Base-by-base conservation (phyloP, 1,140 invertebrate species). In the Drosophila novamexicana region DNA sequence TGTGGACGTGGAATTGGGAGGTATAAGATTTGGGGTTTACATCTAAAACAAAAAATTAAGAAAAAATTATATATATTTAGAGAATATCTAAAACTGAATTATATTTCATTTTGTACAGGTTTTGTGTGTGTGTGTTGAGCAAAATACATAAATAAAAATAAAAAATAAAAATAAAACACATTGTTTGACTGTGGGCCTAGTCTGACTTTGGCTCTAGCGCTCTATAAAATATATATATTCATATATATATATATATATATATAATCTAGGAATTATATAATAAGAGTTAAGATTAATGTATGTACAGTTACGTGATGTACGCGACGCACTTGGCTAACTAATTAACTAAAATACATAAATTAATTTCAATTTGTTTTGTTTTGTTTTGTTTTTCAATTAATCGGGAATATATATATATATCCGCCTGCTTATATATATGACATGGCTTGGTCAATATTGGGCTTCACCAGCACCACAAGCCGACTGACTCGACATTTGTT, bases 371-470 rank as follows among this genome's bases (percentile, higher is more conserved):
- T 40, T 56, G 22, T 16, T 6, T 29, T 34, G 34, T 22, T 22
- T 22, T 18, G 45, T 59, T 74, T 73, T 70, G 52, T 52, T 47
- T 36, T 42, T 8, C 34, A 63, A 54, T 8, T 32, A 42, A 36
- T 57, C 44, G 50, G 39, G 56, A 63, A 50, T 70, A 70, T 56
- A 59, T 61, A 22, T 65, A 70, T 63, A 65, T 56, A 63, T 1
- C 18, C 1, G 18, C 45, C 22, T 29, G 22, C 22, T 29, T 29
- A 29, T 29, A 29, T 29, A 29, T 29, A 70, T 70, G 70, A 77
- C 75, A 77, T 79, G 80, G 75, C 75, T 69, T 70, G 70, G 58
- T 81, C 68, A 64, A 73, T 49, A 59, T 62, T 36, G 64, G 79
- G 79, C 74, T 74, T 10, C 7, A 74, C 58, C 68, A 81, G 79